Evolutionary conservation across 2,888 invertebrate species (phyloP), one percentile per base, ranked within the genome.

Genomic region (Conistra vaccinii): DNA sequence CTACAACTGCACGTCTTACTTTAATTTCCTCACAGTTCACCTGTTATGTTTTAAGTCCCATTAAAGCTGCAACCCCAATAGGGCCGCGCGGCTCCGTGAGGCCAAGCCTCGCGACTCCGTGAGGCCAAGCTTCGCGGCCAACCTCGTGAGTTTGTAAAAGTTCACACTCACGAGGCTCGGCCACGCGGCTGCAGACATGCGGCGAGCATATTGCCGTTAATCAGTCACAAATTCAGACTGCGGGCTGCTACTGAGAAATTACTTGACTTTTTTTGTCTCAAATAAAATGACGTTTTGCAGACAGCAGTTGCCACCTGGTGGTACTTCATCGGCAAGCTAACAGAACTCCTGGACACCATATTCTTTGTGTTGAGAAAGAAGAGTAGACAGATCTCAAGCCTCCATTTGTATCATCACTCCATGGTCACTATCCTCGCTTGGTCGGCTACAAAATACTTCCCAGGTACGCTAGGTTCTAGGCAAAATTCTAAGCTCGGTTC

Each of bases 361-460:
- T 99, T 99, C 94, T 99, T 99, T 92, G 98, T 99, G 23, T 93
- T 99, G 84, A 97, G 99, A 35, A 99, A 99, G 93, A 99, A 99
- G 92, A 97, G 98, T 85, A 97, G 97, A 69, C 99, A 99, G 93
- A 97, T 99, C 1, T 97, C 98, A 0, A 98, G 98, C 85, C 97
- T 99, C 6, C 99, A 99, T 90, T 97, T 99, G 3, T 99, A 98
- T 89, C 99, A 99, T 92, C 99, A 99, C 91, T 96, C 97, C 0
- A 92, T 97, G 78, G 98, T 98, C 92, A 98, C 97, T 42, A 85
- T 98, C 29, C 97, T 97, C 88, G 97, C 97, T 0, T 98, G 98
- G 98, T 96, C 97, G 4, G 98, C 97, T 51, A 97, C 83, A 96
- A 98, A 94, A 97, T 97, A 92, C 93, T 97, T 80, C 97, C 98